Evolutionary conservation across 2,888 invertebrate genomes (phyloP).

Genomic region (Tinea semifulvella): DNA sequence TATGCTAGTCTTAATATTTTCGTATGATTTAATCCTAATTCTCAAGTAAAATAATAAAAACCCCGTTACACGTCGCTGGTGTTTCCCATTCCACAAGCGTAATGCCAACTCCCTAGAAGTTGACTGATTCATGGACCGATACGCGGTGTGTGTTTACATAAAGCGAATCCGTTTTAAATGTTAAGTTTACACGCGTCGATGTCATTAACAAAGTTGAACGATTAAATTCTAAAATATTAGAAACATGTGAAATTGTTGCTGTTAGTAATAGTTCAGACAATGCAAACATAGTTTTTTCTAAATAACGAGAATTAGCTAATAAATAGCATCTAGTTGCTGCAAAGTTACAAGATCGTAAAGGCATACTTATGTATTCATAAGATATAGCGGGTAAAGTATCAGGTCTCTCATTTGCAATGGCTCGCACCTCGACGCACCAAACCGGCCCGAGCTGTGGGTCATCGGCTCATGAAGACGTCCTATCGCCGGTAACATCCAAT

Average conservation of each 20-base stretch:
- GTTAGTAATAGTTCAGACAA: too few species aligned
- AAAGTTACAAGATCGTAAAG: not conserved
- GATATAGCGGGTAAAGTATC: not conserved
- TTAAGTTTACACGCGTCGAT: not conserved
- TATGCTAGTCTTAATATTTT: conserved; percentile 1
- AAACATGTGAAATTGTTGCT: too few species aligned
- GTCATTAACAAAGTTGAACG: too few species aligned
- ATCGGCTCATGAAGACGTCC: conserved; percentile 52
- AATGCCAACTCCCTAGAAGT: conserved; percentile 6
- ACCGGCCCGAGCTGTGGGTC: conserved; percentile 29
- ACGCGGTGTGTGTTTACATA: not conserved
- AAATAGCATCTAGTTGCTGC: conserved; percentile 4
- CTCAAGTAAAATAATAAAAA: not conserved
- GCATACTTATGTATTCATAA: too few species aligned
- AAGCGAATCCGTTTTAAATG: not conserved
- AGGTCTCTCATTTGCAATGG: conserved; percentile 1
- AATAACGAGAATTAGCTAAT: not conserved
- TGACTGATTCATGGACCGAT: conserved; percentile 5
- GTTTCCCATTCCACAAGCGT: conserved; percentile 6
- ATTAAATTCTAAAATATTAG: too few species aligned
- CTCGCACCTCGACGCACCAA: not conserved
- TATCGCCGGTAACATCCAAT: conserved; percentile 41
- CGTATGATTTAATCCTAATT: conserved; percentile 1
- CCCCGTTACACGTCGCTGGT: conserved; percentile 4
- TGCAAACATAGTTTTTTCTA: not conserved